Evolutionary conservation across 1,140 invertebrate species (phyloP), one percentile per base, ranked within the genome.

Genomic region (Solenopsis fugax): DNA sequence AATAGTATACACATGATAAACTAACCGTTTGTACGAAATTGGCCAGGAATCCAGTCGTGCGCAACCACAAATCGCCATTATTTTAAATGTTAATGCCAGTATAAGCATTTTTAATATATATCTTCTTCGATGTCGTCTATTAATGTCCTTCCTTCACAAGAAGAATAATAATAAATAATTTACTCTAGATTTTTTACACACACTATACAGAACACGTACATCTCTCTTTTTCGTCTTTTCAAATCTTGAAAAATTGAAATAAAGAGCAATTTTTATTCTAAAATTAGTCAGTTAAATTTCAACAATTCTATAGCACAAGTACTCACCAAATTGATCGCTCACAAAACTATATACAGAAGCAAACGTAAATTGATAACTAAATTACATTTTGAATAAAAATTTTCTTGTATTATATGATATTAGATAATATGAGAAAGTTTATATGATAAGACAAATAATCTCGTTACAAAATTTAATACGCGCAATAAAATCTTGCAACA

Each of bases 41-140:
- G 56, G 52, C 67, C 82, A 85, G 7, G 52, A 48, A 4, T 12
- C 4, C 12, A 84, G 73, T 41, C 52, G 37, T 58, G 60, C 72
- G 41, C 64, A 85, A n/a, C 87, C 87, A 29, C 81, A 78, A 41
- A 77, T 21, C 12, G 24, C 64, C 5, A 77, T 9, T 64, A 90
- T 64, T 16, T 75, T 85, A n/a, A 90, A 88, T 2, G 88, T 62
- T 64, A 86, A 80, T n/a, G 29, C 54, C 18, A 90, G 7, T 41
- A 88, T 54, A 2, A 0, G 5, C 81, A 89, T 88, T 7, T 76
- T 75, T 56, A 6, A 21, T 1, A 29, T 37, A 73, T 21, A 56
- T 73, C 1, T 62, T 62, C 10, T 18, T 76, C 9, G 37, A 75
- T 41, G 21, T 60, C 60, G 41, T 60, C 0, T 54, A 6, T 56